phyloP scores from a whole-genome alignment of 2,797 vertebrate genomes.

The Antrozous pallidus region DNA sequence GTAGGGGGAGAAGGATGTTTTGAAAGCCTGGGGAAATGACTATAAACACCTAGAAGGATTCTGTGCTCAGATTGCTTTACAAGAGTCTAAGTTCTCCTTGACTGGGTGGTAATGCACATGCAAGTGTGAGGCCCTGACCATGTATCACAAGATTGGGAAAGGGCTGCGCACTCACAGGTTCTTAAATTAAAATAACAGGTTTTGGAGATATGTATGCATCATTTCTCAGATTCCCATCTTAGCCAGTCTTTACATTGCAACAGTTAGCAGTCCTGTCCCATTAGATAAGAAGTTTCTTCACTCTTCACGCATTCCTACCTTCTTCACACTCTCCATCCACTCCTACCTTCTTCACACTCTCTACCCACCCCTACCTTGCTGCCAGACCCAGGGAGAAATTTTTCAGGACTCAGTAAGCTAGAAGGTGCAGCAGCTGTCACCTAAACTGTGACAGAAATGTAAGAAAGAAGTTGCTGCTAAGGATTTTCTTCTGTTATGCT shows the following conservation, averaged over 20 bases:
- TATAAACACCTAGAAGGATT: not conserved
- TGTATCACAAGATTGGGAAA: not conserved
- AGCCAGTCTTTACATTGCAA: conserved; percentile 20
- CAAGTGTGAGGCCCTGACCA: not conserved
- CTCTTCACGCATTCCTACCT: no score
- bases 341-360: conserved; percentile 4
- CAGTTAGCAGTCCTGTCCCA: not conserved
- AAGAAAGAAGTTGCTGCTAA: not conserved
- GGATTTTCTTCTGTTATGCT: not conserved
- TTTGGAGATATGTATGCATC: not conserved
- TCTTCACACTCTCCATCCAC: not conserved
- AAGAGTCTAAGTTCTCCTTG: not conserved
- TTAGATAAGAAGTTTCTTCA: not conserved
- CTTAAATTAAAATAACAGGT: not conserved
- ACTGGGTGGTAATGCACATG: not conserved
- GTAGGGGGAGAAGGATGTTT: not conserved
- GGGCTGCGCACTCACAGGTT: not conserved
- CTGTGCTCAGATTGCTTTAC: not conserved
- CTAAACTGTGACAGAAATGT: not conserved
- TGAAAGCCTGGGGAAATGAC: not conserved
- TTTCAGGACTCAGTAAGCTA: not conserved
- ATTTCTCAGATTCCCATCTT: conserved; percentile 4
- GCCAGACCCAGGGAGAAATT: not conserved
- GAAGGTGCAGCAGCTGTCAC: not conserved
- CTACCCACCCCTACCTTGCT: not conserved